These are phyloP conservation scores for Triplophysa bombifrons DNA, from an alignment of 2,797 vertebrate species.

Conservation along the genomic window DNA sequence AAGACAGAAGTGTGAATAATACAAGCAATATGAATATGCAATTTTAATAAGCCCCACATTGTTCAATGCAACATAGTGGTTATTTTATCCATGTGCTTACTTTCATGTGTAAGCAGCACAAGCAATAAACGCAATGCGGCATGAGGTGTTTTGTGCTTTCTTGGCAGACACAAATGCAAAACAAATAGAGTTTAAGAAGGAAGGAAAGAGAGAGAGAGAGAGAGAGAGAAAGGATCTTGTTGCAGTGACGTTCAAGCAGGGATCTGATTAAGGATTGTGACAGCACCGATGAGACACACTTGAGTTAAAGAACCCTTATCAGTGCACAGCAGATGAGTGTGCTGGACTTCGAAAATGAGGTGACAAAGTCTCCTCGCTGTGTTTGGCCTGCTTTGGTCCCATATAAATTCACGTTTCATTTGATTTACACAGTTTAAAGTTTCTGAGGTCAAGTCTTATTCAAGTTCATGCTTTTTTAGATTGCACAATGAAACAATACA, in stretches of 20 bases:
- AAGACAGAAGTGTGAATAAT: neutral
- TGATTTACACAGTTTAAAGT: neutral
- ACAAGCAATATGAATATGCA: neutral
- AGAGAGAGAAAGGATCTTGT: slow-evolving; percentile 36
- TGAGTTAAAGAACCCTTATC: slow-evolving; percentile 6
- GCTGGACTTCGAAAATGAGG: neutral
- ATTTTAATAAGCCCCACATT: slow-evolving; percentile 3
- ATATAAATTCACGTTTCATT: neutral
- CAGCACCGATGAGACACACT: slow-evolving; percentile 36
- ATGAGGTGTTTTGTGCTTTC: slow-evolving; percentile 13
- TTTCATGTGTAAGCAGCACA: slow-evolving; percentile 14
- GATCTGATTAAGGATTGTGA: slow-evolving; percentile 47
- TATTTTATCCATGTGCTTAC: neutral
- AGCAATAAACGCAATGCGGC: neutral
- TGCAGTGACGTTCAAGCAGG: slow-evolving; percentile 25
- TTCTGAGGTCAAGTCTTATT: no score
- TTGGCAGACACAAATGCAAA: slow-evolving; percentile 24
- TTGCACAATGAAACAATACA: no score
- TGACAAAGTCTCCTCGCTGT: neutral
- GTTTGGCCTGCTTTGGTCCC: neutral
- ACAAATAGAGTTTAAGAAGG: slow-evolving; percentile 30
- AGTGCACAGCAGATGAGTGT: neutral
- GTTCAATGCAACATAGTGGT: slow-evolving; percentile 2
- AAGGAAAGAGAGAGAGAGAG: slow-evolving; percentile 22
- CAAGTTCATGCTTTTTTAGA: neutral